Percentiles rank a stretch among this genome's conserved stretches.
These are phyloP conservation scores for Glossosoma conforme DNA, from an alignment of 1,140 invertebrate species.

Conservation along the genomic window DNA sequence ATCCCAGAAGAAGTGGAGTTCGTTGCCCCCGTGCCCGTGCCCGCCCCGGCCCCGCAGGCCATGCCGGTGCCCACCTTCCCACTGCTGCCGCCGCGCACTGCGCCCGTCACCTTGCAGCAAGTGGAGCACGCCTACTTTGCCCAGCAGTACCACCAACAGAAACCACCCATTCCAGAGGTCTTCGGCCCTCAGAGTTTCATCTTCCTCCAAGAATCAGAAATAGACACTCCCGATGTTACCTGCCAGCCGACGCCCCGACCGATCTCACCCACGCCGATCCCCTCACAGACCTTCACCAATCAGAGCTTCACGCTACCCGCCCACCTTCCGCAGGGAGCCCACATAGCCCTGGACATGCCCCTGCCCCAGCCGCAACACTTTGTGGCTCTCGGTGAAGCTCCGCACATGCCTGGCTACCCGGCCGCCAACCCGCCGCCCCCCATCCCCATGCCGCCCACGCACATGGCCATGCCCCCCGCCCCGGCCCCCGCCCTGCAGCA, in stretches of 20 bases:
- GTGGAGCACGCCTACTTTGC: slow-evolving; percentile 56
- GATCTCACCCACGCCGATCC: slow-evolving; percentile 59
- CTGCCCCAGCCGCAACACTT: slow-evolving; percentile 10
- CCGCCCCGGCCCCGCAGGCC: slow-evolving; percentile 36
- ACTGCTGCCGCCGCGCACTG: slow-evolving; percentile 36
- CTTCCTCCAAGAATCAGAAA: slow-evolving; percentile 72
- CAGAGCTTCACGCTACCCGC: slow-evolving; percentile 58
- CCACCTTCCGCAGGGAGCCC: slow-evolving; percentile 33
- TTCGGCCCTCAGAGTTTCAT: slow-evolving; percentile 67
- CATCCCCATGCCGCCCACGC: slow-evolving; percentile 26
- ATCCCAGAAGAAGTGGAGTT: slow-evolving; percentile 25
- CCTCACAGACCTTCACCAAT: slow-evolving; percentile 74
- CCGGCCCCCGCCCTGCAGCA: slow-evolving; percentile 26
- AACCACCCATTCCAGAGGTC: slow-evolving; percentile 64
- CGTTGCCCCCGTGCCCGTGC: slow-evolving; percentile 32
- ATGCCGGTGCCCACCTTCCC: slow-evolving; percentile 45
- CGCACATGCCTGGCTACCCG: slow-evolving; percentile 29
- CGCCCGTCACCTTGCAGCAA: slow-evolving; percentile 52
- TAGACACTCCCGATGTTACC: slow-evolving; percentile 61
- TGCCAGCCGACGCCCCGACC: slow-evolving; percentile 40
- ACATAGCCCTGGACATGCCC: slow-evolving; percentile 6
- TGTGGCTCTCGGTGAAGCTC: slow-evolving; percentile 19
- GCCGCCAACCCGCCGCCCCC: slow-evolving; percentile 23
- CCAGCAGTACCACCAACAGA: slow-evolving; percentile 50
- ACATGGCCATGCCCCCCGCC: slow-evolving; percentile 28